Evolutionary conservation across 1,140 invertebrate species (phyloP), one percentile per base, ranked within the genome.

Genomic region (Arion vulgaris): DNA sequence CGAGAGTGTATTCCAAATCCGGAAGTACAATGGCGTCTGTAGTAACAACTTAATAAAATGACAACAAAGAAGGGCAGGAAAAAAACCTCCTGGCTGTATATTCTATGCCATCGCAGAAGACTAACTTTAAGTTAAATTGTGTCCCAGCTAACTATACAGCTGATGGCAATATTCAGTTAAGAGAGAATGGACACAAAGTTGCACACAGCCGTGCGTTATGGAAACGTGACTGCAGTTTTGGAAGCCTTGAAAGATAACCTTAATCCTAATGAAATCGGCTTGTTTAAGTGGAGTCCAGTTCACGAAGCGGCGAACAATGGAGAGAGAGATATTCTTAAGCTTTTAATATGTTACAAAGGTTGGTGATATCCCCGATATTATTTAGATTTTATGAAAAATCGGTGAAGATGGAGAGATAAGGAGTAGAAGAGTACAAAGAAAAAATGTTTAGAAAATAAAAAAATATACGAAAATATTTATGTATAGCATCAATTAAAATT

Each of bases 221-320:
- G 86, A 83, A 87, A 89, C 69, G 53, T 87, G 34, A 88, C 86
- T 32, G 88, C 87, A 45, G 87, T 89, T 1, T 84, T 71, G 57
- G 45, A 86, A 41, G 88, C 89, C 28, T 83, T 91, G 0, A 76
- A 83, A 39, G 85, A 89, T 71, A 85, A 88, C 26, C 87, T 86
- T 83, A 87, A 90, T 76, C 88, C 89, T 0, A 90, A 91, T 84
- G 76, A 88, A 51, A 90, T 91, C 83, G 90, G 90, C 17, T 62
- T 89, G 57, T 89, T 89, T 79, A 85, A 87, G 72, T 91, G 90
- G 90, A 89, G 83, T 81, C 82, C 89, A 23, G 83, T 91, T 34
- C 90, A 91, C 80, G 90, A 91, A 75, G 90, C 90, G 32, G 80
- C 87, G 2, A 83, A 85, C 45, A 89, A 90, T 85, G 90, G 90